Conservation (phyloP, 2,113 vertebrate genomes). For the Malurus melanocephalus region DNA sequence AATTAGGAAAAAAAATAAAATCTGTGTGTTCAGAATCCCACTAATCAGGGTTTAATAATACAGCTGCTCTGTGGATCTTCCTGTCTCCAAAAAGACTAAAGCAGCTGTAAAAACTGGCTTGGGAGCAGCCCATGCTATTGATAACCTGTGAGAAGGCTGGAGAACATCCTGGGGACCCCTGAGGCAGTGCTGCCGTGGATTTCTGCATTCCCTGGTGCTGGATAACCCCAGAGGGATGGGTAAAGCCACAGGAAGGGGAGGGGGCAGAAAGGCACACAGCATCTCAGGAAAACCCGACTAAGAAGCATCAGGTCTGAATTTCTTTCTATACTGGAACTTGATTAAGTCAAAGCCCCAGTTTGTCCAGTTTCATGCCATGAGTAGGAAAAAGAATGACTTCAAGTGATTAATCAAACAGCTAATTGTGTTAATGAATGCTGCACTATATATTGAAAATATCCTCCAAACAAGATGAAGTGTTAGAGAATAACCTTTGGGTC, state of each 20-base stretch:
- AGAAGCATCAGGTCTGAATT: not conserved
- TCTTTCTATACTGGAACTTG: not conserved
- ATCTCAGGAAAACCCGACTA: fast-evolving
- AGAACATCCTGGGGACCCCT: not conserved
- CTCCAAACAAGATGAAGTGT: fast-evolving
- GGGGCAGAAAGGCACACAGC: not conserved
- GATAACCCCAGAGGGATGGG: not conserved
- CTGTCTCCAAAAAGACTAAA: not conserved
- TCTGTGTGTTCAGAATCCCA: not conserved
- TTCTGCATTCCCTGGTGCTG: not conserved
- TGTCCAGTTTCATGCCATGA: not conserved
- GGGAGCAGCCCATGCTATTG: not conserved
- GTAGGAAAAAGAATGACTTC: not conserved
- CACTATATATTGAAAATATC: not conserved
- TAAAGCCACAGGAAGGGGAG: not conserved
- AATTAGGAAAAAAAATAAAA: not conserved
- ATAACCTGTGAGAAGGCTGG: not conserved
- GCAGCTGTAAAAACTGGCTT: not conserved
- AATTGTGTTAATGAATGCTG: not conserved
- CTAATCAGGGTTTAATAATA: not conserved
- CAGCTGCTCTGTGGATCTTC: not conserved
- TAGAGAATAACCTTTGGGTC: fast-evolving
- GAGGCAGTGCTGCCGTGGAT: not conserved
- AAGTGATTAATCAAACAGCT: not conserved
- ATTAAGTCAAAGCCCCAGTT: not conserved